Evolutionary conservation across 2,113 vertebrate species (phyloP).

Genomic region (Ceratotherium simum): DNA sequence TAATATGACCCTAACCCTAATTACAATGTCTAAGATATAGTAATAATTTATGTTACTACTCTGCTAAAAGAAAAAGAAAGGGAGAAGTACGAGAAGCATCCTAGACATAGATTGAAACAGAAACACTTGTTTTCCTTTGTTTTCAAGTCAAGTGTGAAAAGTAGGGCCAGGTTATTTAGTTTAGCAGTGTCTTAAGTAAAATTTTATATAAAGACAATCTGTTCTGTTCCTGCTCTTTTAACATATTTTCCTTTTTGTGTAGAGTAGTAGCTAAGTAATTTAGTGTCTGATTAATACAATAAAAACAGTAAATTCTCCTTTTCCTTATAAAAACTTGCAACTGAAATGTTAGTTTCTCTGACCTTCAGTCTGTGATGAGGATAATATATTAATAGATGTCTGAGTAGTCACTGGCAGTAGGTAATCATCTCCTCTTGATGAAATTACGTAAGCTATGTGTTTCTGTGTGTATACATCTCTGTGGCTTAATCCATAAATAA

Average conservation of each 20-base stretch:
- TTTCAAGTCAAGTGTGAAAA: constrained; percentile 31
- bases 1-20: constrained; percentile 4
- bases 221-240: background rate
- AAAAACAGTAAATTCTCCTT: background rate
- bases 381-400: background rate
- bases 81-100: background rate
- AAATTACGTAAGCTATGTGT: background rate
- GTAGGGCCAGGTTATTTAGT: background rate
- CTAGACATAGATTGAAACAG: background rate
- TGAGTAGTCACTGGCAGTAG: background rate
- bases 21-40: background rate
- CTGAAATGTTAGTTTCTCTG: background rate
- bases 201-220: background rate
- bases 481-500: constrained; percentile 22
- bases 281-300: background rate
- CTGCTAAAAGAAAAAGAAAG: background rate
- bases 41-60: constrained; percentile 35
- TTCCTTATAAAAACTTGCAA: background rate
- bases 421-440: background rate
- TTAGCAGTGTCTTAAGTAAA: background rate
- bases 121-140: background rate
- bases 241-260: background rate
- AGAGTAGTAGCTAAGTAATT: background rate
- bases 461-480: background rate
- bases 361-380: background rate